Evolutionary conservation across 2,113 vertebrate genomes (phyloP).

Genomic region (Phylloscopus whistleri): DNA sequence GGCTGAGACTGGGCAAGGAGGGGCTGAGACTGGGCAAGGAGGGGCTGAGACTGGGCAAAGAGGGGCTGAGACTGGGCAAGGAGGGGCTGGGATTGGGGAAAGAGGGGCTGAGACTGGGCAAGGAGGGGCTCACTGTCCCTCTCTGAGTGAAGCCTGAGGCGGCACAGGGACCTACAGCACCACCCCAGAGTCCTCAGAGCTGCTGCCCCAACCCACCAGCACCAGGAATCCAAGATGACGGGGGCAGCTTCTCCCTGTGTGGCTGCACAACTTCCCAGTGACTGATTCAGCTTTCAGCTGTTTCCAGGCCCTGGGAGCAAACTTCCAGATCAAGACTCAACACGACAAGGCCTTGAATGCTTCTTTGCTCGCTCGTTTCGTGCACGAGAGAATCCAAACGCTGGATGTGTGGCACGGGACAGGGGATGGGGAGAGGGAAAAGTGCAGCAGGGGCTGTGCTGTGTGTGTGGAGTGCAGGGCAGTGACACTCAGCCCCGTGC

Average conservation of each 20-base stretch:
- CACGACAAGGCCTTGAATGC: rapidly evolving
- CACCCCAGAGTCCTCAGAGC: neutral
- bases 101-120: neutral
- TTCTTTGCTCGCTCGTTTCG: neutral
- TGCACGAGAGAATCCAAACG: rapidly evolving
- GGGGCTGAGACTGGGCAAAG: neutral
- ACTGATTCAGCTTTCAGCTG: neutral
- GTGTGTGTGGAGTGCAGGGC: neutral
- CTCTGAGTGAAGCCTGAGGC: neutral
- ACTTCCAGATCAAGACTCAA: neutral
- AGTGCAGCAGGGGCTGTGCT: rapidly evolving
- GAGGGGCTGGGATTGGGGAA: neutral
- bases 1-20: neutral
- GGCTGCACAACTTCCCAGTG: rapidly evolving
- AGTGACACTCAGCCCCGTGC: neutral
- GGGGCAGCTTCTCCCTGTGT: neutral
- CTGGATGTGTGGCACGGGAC: rapidly evolving
- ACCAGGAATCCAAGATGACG: rapidly evolving
- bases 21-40: neutral
- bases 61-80: no score
- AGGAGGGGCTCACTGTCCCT: neutral
- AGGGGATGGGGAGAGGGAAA: neutral
- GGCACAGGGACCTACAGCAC: neutral
- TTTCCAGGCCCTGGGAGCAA: neutral
- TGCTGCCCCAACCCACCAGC: neutral